Evolutionary conservation across 1,140 invertebrate species (phyloP), one percentile per base, ranked within the genome.

Genomic region (Babylonia areolata): DNA sequence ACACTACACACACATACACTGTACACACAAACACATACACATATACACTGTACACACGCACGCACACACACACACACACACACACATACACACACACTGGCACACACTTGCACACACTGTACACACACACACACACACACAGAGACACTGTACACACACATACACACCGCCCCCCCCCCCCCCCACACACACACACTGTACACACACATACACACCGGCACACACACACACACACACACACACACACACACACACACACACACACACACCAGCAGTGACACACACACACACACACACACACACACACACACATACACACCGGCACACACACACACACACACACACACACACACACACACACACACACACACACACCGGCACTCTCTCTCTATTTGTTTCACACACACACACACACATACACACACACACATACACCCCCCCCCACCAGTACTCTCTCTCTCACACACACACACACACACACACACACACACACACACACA

Each of bases 231-330:
- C 73, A 77, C 39, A 64, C 58, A 64, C 58, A 64, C 58, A 64
- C 58, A 64, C 15, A 23, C 58, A 64, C 20, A 28, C 58, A 28
- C 28, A 28, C 28, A 28, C 58, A 64, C 58, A 64, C 58, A 64
- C 58, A 64, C 58, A 64, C 58, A 64, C 58, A 64, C 58, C 9
- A 6, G 23, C 58, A 64, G 9, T 12, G 9, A 64, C 58, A 64
- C 58, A 64, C 58, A 64, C 58, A 64, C 58, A 64, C 58, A 64
- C 58, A 64, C 58, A 64, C 75, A 77, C 33, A 77, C 75, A 77
- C 75, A 77, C 33, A 35, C 40, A 37, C 28, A 78, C 58, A 64
- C 23, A 23, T n/a, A 23, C 58, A 64, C 23, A 23, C 9, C 5
- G 5, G 28, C 58, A 64, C 23, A 64, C 6, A 20, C 58, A 20